Base-by-base conservation (phyloP, 2,888 invertebrate species). In the Gnatocerus cornutus region DNA sequence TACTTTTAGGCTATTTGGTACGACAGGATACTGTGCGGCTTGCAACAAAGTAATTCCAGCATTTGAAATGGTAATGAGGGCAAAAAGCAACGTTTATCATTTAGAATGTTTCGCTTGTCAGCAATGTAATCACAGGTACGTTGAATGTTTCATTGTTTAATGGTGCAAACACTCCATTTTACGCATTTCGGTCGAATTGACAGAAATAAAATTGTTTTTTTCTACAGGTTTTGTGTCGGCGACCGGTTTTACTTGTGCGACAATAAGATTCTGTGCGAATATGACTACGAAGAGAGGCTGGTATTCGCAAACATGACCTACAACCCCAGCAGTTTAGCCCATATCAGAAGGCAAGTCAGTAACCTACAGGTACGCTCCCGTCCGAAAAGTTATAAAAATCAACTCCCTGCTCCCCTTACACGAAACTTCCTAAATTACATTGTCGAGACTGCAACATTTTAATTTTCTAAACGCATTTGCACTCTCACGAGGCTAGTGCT, bases 21-120 rank as follows among this genome's bases (percentile, higher is more conserved):
- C 92, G 80, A 95, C 95, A 39, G 96, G 96, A 78, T 93, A 93
- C 85, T 96, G 96, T 85, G 93, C 95, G 77, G 96, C 95, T 66
- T 97, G 96, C 87, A 92, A 92, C 86, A 96, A 96, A 89, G 92
- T 93, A 83, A 96, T 96, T 85, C 96, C 96, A 71, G 95, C 96
- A 75, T 96, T 96, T 86, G 96, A 96, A 87, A 95, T 96, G 95
- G 96, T 96, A 80, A 96, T 97, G 96, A 89, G 95, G 84, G 96
- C 95, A 76, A 92, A 93, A 86, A 92, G 92, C 82, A 95, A 96
- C 86, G 96, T 96, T 74, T 96, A 96, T 87, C 96, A 96, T 87
- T 89, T 96, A 86, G 96, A 96, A 85, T 96, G 96, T 85, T 96
- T 96, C 85, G 95, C 96, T 78, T 96, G 96, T 88, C 96, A 96